Percentiles rank a stretch among this genome's conserved stretches.
These are phyloP conservation scores for Mactromeris polynyma DNA, from an alignment of 2,888 invertebrate genomes.

Conservation along the genomic window DNA sequence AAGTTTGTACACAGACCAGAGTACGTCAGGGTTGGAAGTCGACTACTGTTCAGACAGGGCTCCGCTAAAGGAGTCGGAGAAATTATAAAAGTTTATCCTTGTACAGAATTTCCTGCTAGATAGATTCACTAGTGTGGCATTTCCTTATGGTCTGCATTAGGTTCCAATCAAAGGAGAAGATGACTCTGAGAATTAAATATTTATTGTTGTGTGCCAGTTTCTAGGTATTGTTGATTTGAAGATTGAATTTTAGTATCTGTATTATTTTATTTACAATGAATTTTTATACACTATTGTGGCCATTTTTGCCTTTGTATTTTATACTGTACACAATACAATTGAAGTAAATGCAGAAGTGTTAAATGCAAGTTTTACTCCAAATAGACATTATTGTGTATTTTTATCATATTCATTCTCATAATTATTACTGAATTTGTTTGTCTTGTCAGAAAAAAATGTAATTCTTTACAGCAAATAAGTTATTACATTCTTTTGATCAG, in stretches of 20 bases:
- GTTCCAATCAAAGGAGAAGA: not conserved
- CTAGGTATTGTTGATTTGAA: not conserved
- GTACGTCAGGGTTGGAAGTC: constrained; percentile 93
- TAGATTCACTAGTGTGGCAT: not conserved
- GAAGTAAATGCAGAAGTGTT: not conserved
- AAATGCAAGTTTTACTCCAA: not conserved
- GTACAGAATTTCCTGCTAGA: constrained; percentile 39
- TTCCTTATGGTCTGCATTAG: not conserved
- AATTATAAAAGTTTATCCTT: constrained; percentile 88
- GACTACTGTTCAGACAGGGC: constrained; percentile 94
- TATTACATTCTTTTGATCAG: not conserved
- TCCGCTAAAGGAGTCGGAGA: constrained; percentile 95
- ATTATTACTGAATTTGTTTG: too few relatives aligned
- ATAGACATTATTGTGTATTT: not conserved
- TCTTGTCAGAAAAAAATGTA: too few relatives aligned
- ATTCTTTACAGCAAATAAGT: not conserved
- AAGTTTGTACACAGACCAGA: constrained; percentile 96
- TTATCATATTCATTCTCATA: not conserved
- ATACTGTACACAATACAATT: not conserved
- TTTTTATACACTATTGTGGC: constrained; percentile 18
- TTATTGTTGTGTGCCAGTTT: constrained; percentile 7
- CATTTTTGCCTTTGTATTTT: constrained; percentile 19
- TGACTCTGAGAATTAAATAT: not conserved
- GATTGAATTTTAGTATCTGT: not conserved
- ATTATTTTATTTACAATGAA: not conserved